These are phyloP conservation scores for Chloromyia formosa DNA, from an alignment of 2,888 invertebrate genomes.

Conservation along the genomic window DNA sequence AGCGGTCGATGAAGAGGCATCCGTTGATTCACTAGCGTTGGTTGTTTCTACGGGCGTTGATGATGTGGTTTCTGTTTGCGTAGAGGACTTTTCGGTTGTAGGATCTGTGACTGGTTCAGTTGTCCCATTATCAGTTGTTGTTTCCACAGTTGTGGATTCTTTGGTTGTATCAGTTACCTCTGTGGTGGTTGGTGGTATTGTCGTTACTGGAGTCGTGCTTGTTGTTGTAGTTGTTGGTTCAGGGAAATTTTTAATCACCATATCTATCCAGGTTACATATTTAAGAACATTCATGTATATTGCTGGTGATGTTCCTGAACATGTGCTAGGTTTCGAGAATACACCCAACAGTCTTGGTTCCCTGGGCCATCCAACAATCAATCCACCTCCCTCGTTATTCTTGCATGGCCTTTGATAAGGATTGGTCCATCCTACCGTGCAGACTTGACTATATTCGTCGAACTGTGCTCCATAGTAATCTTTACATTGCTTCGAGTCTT, in stretches of 20 bases:
- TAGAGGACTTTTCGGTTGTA: slow-evolving; percentile 2
- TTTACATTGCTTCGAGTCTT: not conserved
- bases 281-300: not conserved
- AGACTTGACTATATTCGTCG: slow-evolving; percentile 22
- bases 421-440: slow-evolving; percentile 35
- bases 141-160: not conserved
- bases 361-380: slow-evolving; percentile 14
- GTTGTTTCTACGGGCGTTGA: not conserved
- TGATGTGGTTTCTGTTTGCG: not conserved
- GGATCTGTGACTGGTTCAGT: not conserved
- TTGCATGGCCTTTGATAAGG: slow-evolving; percentile 35
- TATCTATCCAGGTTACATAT: slow-evolving; percentile 23
- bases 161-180: not conserved
- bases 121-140: not conserved
- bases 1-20: not conserved
- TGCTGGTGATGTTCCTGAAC: slow-evolving; percentile 22
- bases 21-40: not conserved
- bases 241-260: slow-evolving; percentile 16
- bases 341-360: slow-evolving; percentile 9
- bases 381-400: slow-evolving; percentile 29
- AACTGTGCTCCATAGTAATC: not conserved
- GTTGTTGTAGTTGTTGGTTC: not conserved
- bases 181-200: not conserved
- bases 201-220: not conserved
- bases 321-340: slow-evolving; percentile 17